A percentile compares a stretch with the other conserved stretches of the same genome.
These are phyloP conservation scores for Rutilus rutilus DNA, from an alignment of 2,113 vertebrate genomes.

Conservation along the genomic window DNA sequence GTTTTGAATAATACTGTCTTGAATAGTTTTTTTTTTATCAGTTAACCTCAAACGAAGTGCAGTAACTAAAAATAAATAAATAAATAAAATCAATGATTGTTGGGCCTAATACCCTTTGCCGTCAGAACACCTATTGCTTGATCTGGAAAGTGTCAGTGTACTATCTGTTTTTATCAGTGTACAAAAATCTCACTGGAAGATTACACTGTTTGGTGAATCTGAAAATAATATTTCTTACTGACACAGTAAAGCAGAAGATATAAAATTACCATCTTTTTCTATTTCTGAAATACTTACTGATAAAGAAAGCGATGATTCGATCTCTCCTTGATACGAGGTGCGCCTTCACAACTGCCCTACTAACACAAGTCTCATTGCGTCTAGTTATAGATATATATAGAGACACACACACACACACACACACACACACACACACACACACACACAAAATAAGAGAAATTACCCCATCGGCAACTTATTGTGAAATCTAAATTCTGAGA, in stretches of 20 bases:
- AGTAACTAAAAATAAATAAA: not conserved
- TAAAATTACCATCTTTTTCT: accelerated
- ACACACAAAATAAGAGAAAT: too few species aligned
- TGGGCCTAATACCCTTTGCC: not conserved
- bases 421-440: too few species aligned
- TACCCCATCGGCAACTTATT: too few species aligned
- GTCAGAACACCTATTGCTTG: not conserved
- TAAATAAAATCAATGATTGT: not conserved
- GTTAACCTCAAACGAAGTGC: not conserved
- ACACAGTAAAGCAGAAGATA: not conserved
- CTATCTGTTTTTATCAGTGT: not conserved
- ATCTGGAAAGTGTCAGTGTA: too few species aligned
- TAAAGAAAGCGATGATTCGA: not conserved
- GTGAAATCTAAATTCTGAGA: too few species aligned
- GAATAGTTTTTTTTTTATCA: too few species aligned
- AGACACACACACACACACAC: too few species aligned
- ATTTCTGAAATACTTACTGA: not conserved
- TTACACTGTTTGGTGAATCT: not conserved
- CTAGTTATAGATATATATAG: not conserved
- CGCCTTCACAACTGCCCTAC: not conserved
- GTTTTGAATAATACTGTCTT: too few species aligned
- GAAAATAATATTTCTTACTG: not conserved
- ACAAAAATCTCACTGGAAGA: not conserved
- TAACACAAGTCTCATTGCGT: not conserved
- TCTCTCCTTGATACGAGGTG: not conserved